phyloP scores from a whole-genome alignment of 2,888 invertebrate genomes.

The Plusia festucae region DNA sequence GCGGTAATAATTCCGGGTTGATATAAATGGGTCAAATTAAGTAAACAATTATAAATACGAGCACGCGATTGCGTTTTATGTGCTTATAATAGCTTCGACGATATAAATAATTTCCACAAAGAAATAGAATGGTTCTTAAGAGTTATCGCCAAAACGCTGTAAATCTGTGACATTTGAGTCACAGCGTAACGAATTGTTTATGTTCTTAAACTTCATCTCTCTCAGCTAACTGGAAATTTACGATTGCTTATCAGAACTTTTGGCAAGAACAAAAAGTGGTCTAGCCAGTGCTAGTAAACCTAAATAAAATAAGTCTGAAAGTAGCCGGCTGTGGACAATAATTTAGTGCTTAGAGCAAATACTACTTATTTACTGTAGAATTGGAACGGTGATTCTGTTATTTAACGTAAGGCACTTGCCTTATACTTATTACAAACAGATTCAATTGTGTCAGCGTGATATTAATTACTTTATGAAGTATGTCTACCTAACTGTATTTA shows the following conservation, averaged over 20 bases:
- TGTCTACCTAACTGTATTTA: no score
- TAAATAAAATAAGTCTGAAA: neutral
- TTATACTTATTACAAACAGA: no score
- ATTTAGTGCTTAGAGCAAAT: neutral
- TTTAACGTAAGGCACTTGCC: no score
- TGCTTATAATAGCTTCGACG: constrained; percentile 4
- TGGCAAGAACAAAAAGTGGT: constrained; percentile 6
- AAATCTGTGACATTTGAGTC: constrained; percentile 3
- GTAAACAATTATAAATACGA: constrained; percentile 18
- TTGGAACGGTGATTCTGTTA: no score
- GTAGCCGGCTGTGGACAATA: neutral
- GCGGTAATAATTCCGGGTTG: constrained; percentile 19
- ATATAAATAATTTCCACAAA: neutral
- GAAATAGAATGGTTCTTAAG: neutral
- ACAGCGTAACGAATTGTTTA: constrained; percentile 3
- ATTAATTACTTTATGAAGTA: no score
- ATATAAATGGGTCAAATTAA: constrained; percentile 13
- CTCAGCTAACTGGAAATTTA: neutral
- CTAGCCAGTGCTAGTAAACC: neutral
- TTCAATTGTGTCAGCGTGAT: no score
- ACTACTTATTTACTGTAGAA: neutral
- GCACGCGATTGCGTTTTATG: constrained; percentile 3
- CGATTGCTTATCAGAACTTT: constrained; percentile 2
- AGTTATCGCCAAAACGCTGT: neutral
- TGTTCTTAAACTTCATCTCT: neutral